Evolutionary conservation across 2,113 vertebrate genomes (phyloP), one percentile per base, ranked within the genome.

Genomic region (Rhombomys opimus): DNA sequence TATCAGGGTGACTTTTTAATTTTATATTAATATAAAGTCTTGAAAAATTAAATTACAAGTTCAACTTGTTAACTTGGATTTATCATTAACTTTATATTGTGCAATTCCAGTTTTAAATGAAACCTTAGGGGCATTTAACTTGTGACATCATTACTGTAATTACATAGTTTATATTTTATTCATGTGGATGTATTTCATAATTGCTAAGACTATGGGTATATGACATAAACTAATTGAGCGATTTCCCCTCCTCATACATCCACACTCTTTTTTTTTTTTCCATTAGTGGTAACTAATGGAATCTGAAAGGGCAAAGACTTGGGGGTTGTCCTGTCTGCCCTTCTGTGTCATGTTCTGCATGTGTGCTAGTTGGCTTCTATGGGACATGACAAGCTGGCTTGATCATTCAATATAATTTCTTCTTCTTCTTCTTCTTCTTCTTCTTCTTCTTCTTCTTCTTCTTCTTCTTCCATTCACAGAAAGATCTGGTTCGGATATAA

Each of bases 71-170:
- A 65, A 30, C 57, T 65, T 91, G 25, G 82, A 38, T 78, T 94
- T 92, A 84, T 52, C 38, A 85, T 75, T 90, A 4, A 88, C 80
- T 91, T 95, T 92, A 50, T 68, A 68, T 86, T 95, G 27, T 17
- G 1, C 22, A 93, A 41, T 7, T 23, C 54, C 32, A 61, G 50
- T 87, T 80, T 93, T 87, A 89, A 93, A 57, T 89, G 3, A 30
- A 96, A 96, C 22, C 59, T n/a, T 61, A 87, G 92, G 61, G 65
- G 13, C 17, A 50, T 90, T 96, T 82, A 75, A 95, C 27, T 84
- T 93, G 18, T 95, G 15, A 61, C 65, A 6, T 5, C 75, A 89
- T 94, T 63, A 87, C 57, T n/a, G 88, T 65, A 90, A 61, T 82
- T 50, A 68, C 18, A 87, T 18, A 68, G 32, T 92, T 87, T 90